Evolutionary conservation across 1,140 invertebrate species (phyloP), one percentile per base, ranked within the genome.

Genomic region (Ceratina australensis): DNA sequence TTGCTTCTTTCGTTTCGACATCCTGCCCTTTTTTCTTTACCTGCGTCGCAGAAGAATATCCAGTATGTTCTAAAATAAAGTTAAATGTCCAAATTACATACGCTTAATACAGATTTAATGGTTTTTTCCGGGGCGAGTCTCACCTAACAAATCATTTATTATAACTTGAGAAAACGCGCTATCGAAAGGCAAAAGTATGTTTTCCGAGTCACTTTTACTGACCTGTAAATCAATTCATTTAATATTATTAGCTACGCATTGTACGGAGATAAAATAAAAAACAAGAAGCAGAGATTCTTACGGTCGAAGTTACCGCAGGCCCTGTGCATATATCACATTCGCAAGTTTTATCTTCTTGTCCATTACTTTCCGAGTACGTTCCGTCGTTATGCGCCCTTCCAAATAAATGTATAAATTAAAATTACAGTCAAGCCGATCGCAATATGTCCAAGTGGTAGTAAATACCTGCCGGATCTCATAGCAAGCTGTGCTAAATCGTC

Each of bases 111-210:
- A 10, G 60, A 59, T 20, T 47, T 80, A 10, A 10, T 64, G 26
- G 59, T 28, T 57, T 78, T 22, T 49, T 63, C n/a, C 47, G 66
- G 28, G 24, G 75, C 12, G 61, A 28, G 68, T 72, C 65, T 85
- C 81, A 87, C 88, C 86, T 80, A 82, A 66, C 47, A 85, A 79
- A 28, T 80, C 80, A 73, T 85, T 87, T 8, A 42, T 42, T 42
- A 47, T 83, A 8, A 82, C 26, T 16, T 60, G 33, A 60, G 80
- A 54, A 24, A 78, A 77, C 10, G 75, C 77, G 73, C 77, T 81
- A 52, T 71, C 60, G 13, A 66, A 66, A n/a, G 73, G 54, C 42
- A 72, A 60, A 7, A 79, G 49, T 1, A 74, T 42, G 33, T 50
- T 79, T 61, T 84, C 75, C 4, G 59, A 22, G 12, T 72, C 80